phyloP scores from a whole-genome alignment of 2,797 vertebrate genomes.

The Melanotaenia parkinsoni region DNA sequence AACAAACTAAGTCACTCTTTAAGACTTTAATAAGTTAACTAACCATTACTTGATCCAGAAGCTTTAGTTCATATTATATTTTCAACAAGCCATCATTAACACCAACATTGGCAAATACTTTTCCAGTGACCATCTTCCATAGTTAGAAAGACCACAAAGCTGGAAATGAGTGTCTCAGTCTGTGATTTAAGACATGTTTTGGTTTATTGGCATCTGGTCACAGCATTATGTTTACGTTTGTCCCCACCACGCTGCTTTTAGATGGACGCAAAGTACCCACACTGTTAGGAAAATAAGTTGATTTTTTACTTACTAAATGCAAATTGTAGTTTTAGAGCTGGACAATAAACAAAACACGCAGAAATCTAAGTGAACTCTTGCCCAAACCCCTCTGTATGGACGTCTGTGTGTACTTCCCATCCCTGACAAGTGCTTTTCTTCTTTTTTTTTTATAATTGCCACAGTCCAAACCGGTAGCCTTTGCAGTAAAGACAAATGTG shows the following conservation, averaged over 20 bases:
- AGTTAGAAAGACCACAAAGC: not conserved
- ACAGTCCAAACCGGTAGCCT: constrained; percentile 95
- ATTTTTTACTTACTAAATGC: no score
- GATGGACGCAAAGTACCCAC: no score
- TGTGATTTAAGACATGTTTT: no score
- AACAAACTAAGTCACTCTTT: not conserved
- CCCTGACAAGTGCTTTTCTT: not conserved
- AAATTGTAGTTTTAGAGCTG: no score
- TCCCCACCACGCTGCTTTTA: no score
- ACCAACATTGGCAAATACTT: not conserved
- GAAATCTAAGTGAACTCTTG: not conserved
- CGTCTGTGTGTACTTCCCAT: not conserved
- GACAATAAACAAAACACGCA: no score
- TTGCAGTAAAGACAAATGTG: constrained; percentile 97
- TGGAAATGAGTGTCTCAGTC: no score
- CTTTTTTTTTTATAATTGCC: not conserved
- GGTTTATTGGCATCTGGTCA: no score
- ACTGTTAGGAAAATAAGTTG: no score
- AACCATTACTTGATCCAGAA: not conserved
- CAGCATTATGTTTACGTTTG: no score
- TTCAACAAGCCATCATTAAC: no score
- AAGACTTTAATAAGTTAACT: not conserved
- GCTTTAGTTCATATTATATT: no score
- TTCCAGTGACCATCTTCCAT: not conserved
- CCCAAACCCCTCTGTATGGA: not conserved